Evolutionary conservation across 2,888 invertebrate species (phyloP), one percentile per base, ranked within the genome.

Genomic region (Branchipolynoe longqiensis): DNA sequence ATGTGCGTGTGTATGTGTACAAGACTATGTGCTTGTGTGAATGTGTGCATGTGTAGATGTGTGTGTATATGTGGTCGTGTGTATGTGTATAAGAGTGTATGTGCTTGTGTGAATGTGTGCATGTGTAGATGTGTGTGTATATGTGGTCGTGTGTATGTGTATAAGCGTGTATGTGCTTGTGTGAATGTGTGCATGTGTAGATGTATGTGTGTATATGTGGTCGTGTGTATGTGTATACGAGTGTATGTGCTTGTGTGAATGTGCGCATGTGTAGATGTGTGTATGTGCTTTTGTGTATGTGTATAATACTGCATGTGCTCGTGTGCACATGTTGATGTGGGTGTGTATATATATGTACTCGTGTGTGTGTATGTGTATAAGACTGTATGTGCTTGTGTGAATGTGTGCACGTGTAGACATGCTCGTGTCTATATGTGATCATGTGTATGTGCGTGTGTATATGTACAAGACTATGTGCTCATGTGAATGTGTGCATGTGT

Each of bases 401-500:
- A 18, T 48, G 18, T 48, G 18, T 48, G 48, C 18, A 48, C 18
- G 18, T 48, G 48, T 48, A 48, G 8, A 48, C 18, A 18, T 48
- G 18, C 18, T 12, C 18, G 48, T 48, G 18, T 48, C 8, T 48
- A 18, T 48, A 48, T 48, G 18, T 48, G 48, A 12, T 12, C 18
- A 48, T 48, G 48, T 48, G 18, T 48, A 48, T 48, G 48, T 48
- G 18, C 18, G 18, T 48, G 48, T 48, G 18, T 48, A 48, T 48
- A 18, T 48, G n/a, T 62, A 62, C n/a, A n/a, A 14, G n/a, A 8
- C 8, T 62, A n/a, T 62, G n/a, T 62, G n/a, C n/a, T 6, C n/a
- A 62, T 62, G n/a, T 62, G 31, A 14, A 62, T 62, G n/a, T 62
- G 31, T 62, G n/a, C n/a, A 62, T 62, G 31, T 62, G n/a, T 62